Evolutionary conservation across 2,888 invertebrate species (phyloP).

Genomic region (Phortica okadai): DNA sequence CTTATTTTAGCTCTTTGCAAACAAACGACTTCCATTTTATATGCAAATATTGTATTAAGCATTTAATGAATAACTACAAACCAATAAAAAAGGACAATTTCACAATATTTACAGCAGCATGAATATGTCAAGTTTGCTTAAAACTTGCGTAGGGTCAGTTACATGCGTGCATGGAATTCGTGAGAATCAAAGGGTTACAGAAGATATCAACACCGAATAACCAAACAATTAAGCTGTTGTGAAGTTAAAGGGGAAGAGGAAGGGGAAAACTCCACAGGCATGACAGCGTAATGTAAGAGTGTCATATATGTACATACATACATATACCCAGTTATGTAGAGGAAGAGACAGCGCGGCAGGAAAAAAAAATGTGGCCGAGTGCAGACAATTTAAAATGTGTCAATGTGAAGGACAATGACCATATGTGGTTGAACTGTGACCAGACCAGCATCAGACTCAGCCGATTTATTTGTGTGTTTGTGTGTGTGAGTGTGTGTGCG

Average conservation of each 20-base stretch:
- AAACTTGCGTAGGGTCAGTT: conserved; percentile 30
- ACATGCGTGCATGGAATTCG: conserved; percentile 2
- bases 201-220: conserved; percentile 27
- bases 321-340: background rate
- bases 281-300: too few species aligned
- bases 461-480: conserved; percentile 41
- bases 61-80: background rate
- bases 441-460: conserved; percentile 29
- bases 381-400: conserved; percentile 54
- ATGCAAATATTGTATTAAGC: too few species aligned
- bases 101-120: background rate
- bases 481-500: conserved; percentile 29
- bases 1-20: too few species aligned
- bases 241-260: background rate
- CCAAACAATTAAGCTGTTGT: background rate
- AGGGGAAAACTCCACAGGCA: too few species aligned
- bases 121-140: background rate
- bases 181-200: conserved; percentile 25
- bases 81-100: background rate
- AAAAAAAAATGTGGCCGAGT: background rate
- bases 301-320: background rate
- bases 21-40: too few species aligned
- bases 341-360: background rate
- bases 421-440: conserved; percentile 27
- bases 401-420: conserved; percentile 59